Conservation (phyloP, 2,888 invertebrate genomes). For the Acronicta leporina region DNA sequence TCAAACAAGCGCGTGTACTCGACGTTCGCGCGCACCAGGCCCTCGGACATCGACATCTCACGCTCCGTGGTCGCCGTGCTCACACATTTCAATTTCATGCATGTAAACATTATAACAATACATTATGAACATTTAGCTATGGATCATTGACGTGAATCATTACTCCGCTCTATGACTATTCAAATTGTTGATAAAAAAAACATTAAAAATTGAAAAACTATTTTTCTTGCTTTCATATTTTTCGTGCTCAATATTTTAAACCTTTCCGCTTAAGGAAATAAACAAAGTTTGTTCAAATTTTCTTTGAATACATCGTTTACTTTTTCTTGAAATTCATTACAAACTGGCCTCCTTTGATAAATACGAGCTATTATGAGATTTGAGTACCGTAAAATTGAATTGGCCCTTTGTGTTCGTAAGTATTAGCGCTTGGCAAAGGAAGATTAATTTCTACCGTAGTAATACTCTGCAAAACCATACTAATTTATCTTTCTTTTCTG, state of each 20-base stretch:
- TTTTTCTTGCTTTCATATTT: no score
- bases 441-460: slow-evolving; percentile 2
- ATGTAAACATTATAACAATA: slow-evolving; percentile 88
- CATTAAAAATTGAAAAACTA: no score
- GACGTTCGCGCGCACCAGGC: slow-evolving; percentile 97
- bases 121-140: slow-evolving; percentile 33
- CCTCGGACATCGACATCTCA: slow-evolving; percentile 97
- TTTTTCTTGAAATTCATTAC: slow-evolving; percentile 4
- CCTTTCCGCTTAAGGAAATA: background rate
- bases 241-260: background rate
- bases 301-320: background rate
- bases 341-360: slow-evolving; percentile 16
- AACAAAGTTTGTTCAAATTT: background rate
- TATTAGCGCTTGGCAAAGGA: slow-evolving; percentile 12
- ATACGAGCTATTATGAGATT: slow-evolving; percentile 18
- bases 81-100: slow-evolving; percentile 96
- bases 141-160: slow-evolving; percentile 1
- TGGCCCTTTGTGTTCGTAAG: slow-evolving; percentile 14
- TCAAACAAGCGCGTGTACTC: slow-evolving; percentile 96
- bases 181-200: no score
- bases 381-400: slow-evolving; percentile 37
- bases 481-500: slow-evolving; percentile 31
- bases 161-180: background rate
- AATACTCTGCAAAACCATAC: slow-evolving; percentile 9
- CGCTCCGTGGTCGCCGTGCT: slow-evolving; percentile 96